Percentiles rank a stretch among this genome's conserved stretches.
Evolutionary conservation across 1,140 invertebrate species (phyloP).

Genomic region (Sycophila sp.): DNA sequence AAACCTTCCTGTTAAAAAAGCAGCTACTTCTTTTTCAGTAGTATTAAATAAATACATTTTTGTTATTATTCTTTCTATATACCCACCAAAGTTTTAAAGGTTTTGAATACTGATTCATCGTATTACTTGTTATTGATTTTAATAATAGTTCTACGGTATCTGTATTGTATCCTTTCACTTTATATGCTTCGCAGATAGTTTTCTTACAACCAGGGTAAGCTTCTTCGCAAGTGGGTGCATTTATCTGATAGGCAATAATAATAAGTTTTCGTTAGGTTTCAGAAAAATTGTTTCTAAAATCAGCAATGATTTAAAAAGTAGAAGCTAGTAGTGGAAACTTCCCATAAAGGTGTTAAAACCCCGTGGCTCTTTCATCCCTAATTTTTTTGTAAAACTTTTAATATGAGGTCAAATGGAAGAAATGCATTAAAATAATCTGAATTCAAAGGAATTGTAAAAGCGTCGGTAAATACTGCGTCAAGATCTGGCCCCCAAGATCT

Average conservation of each 20-base stretch:
- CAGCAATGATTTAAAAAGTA: no score
- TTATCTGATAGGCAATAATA: no score
- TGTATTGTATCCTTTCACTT: no score
- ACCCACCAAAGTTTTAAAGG: slow-evolving; percentile 48
- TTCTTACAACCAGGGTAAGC: no score
- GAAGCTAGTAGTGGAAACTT: no score
- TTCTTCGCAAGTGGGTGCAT: no score
- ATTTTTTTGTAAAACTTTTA: slow-evolving; percentile 42
- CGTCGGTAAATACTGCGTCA: slow-evolving; percentile 15
- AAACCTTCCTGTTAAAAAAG: slow-evolving; percentile 38
- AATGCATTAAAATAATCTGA: slow-evolving; percentile 46
- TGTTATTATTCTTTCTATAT: slow-evolving; percentile 39
- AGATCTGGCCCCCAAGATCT: not conserved
- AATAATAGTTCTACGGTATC: no score
- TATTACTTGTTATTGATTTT: slow-evolving; percentile 46
- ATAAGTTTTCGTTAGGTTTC: no score
- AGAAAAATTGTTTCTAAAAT: no score
- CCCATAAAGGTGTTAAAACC: no score
- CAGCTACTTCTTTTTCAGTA: slow-evolving; percentile 35
- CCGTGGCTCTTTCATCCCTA: no score
- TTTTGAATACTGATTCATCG: slow-evolving; percentile 46
- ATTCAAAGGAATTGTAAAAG: slow-evolving; percentile 40
- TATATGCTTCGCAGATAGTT: no score
- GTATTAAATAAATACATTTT: slow-evolving; percentile 42
- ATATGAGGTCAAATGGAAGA: slow-evolving; percentile 43